Percentiles rank a stretch among this genome's conserved stretches.
These are phyloP conservation scores for Eristalinus sepulchralis DNA, from an alignment of 2,888 invertebrate species.

Conservation along the genomic window DNA sequence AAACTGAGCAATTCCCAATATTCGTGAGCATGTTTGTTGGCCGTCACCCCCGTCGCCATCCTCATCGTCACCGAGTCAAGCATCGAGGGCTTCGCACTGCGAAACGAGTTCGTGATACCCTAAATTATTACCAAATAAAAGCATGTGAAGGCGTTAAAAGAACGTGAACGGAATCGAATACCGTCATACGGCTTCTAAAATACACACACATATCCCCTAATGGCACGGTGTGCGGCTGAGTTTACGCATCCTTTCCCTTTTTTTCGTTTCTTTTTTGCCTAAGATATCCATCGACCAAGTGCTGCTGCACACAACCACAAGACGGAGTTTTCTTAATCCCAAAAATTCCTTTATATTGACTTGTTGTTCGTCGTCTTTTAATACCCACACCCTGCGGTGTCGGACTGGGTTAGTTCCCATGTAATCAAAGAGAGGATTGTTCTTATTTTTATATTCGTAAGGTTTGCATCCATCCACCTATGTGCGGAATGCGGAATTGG, in stretches of 20 bases:
- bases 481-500: background rate
- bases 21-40: slow-evolving; percentile 24
- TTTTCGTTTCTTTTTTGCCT: background rate
- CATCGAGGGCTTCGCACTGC: slow-evolving; percentile 10
- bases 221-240: slow-evolving; percentile 2
- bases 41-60: background rate
- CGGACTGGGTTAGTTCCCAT: slow-evolving; percentile 30
- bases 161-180: slow-evolving; percentile 48
- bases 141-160: slow-evolving; percentile 44
- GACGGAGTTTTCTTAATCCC: slow-evolving; percentile 33
- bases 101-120: slow-evolving; percentile 52
- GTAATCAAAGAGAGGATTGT: slow-evolving; percentile 18
- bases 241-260: slow-evolving; percentile 26
- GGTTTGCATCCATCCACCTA: background rate
- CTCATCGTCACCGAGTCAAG: background rate
- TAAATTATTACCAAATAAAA: slow-evolving; percentile 48
- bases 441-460: slow-evolving; percentile 10
- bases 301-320: background rate
- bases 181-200: slow-evolving; percentile 21
- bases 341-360: slow-evolving; percentile 18
- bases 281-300: background rate
- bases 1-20: slow-evolving; percentile 37
- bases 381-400: slow-evolving; percentile 4
- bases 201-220: slow-evolving; percentile 10
- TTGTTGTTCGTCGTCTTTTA: slow-evolving; percentile 6